phyloP scores from a whole-genome alignment of 1,140 invertebrate species.

The Oncopodura yosiiana region DNA sequence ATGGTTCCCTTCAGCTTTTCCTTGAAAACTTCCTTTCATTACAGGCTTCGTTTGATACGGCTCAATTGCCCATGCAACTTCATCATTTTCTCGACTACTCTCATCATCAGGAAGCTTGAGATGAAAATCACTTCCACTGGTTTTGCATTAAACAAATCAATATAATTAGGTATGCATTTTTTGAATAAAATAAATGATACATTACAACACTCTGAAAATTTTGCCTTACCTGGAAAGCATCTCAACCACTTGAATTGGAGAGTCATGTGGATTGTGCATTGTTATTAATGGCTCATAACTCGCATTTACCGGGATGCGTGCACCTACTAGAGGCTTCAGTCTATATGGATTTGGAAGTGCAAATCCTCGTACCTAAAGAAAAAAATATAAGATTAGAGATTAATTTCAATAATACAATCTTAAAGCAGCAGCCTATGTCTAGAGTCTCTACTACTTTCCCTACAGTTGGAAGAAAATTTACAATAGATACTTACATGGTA shows the following conservation, averaged over 20 bases:
- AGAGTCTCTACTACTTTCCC: slow-evolving; percentile 42
- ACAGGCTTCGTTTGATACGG: slow-evolving; percentile 80
- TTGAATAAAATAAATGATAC: background rate
- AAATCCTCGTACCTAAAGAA: slow-evolving; percentile 61
- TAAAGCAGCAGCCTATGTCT: background rate
- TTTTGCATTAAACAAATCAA: background rate
- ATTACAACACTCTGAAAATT: background rate
- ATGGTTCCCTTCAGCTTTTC: slow-evolving; percentile 63
- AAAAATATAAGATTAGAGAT: slow-evolving; percentile 18
- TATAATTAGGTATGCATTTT: background rate
- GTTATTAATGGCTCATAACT: slow-evolving; percentile 80
- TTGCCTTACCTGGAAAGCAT: slow-evolving; percentile 26
- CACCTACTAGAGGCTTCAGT: slow-evolving; percentile 74
- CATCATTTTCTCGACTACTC: slow-evolving; percentile 52
- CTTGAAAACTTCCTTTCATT: slow-evolving; percentile 74
- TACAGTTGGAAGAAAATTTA: background rate
- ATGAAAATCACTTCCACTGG: slow-evolving; percentile 81
- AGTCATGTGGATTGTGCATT: slow-evolving; percentile 85
- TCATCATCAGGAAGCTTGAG: slow-evolving; percentile 61
- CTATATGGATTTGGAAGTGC: slow-evolving; percentile 79
- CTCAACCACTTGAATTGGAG: slow-evolving; percentile 64
- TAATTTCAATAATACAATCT: background rate
- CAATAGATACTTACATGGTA: slow-evolving; percentile 52
- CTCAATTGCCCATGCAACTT: slow-evolving; percentile 80
- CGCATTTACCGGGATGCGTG: slow-evolving; percentile 83